A percentile compares a stretch with the other conserved stretches of the same genome.
Evolutionary conservation across 2,113 vertebrate genomes (phyloP).

Genomic region (Dasyurus viverrinus): DNA sequence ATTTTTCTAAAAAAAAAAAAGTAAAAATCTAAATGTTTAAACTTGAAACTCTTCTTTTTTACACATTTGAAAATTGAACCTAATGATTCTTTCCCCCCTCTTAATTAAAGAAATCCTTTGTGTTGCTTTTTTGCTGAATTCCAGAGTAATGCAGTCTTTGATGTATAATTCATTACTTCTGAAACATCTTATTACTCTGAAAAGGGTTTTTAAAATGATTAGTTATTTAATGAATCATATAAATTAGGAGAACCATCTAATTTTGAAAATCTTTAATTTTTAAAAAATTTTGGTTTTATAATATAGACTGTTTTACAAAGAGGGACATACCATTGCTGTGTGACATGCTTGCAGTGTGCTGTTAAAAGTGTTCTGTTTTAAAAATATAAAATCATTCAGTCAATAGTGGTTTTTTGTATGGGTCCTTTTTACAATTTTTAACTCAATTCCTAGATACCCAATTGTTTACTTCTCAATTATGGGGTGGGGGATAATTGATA

Average conservation of each 20-base stretch:
- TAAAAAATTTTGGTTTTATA: constrained; percentile 60
- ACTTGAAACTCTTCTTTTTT: constrained; percentile 18
- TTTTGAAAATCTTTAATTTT: constrained; percentile 64
- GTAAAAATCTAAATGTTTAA: constrained; percentile 45
- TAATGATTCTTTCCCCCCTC: constrained; percentile 49
- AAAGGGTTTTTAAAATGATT: constrained; percentile 56
- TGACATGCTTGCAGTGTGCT: constrained; percentile 76
- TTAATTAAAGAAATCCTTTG: constrained; percentile 53
- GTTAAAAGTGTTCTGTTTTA: constrained; percentile 69
- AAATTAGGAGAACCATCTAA: constrained; percentile 62
- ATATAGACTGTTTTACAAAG: constrained; percentile 62
- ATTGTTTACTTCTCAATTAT: not conserved
- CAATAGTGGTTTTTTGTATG: constrained; percentile 62
- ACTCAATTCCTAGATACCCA: not conserved
- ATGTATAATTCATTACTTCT: constrained; percentile 39
- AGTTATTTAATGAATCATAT: constrained; percentile 53
- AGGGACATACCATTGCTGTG: constrained; percentile 65
- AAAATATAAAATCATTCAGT: constrained; percentile 74
- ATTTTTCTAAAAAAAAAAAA: constrained; percentile 41
- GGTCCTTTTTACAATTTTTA: constrained; percentile 49
- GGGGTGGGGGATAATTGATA: constrained; percentile 8
- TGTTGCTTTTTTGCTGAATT: constrained; percentile 53
- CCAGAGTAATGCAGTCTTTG: constrained; percentile 54
- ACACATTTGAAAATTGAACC: constrained; percentile 49
- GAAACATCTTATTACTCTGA: constrained; percentile 56